Percentiles rank a stretch among this genome's conserved stretches.
These are phyloP conservation scores for Hypomecis punctinalis DNA, from an alignment of 2,888 invertebrate genomes.

Conservation along the genomic window DNA sequence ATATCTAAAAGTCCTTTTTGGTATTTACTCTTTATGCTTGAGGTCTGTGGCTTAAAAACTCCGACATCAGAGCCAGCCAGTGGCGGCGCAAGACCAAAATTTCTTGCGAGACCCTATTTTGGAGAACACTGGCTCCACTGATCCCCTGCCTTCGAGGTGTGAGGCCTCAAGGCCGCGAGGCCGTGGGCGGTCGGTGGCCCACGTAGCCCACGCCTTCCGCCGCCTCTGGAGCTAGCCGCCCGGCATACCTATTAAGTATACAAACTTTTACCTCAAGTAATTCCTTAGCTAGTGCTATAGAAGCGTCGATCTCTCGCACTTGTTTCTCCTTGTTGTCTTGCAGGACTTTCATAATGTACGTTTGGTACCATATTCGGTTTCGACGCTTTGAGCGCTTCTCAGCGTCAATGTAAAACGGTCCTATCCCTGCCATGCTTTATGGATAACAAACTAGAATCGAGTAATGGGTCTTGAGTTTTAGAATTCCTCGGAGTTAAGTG, in stretches of 20 bases:
- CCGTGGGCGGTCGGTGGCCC: no score
- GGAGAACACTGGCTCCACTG: no score
- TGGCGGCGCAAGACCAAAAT: no score
- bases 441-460: neutral
- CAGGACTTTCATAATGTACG: slow-evolving; percentile 63
- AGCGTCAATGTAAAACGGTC: slow-evolving; percentile 58
- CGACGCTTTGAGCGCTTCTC: slow-evolving; percentile 52
- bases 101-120: no score
- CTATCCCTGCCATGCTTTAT: slow-evolving; percentile 19
- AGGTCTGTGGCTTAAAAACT: neutral
- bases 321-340: slow-evolving; percentile 66
- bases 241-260: no score
- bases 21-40: no score
- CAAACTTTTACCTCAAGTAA: slow-evolving; percentile 66
- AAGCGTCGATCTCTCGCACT: slow-evolving; percentile 64
- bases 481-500: neutral
- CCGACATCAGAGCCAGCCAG: no score
- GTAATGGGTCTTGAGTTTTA: neutral
- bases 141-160: no score
- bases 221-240: no score
- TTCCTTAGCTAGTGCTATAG: slow-evolving; percentile 63
- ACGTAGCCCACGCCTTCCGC: no score
- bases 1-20: no score
- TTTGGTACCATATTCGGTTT: slow-evolving; percentile 65
- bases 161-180: no score